Evolutionary conservation across 2,797 vertebrate genomes (phyloP), one percentile per base, ranked within the genome.

Genomic region (Tokudaia muenninki): DNA sequence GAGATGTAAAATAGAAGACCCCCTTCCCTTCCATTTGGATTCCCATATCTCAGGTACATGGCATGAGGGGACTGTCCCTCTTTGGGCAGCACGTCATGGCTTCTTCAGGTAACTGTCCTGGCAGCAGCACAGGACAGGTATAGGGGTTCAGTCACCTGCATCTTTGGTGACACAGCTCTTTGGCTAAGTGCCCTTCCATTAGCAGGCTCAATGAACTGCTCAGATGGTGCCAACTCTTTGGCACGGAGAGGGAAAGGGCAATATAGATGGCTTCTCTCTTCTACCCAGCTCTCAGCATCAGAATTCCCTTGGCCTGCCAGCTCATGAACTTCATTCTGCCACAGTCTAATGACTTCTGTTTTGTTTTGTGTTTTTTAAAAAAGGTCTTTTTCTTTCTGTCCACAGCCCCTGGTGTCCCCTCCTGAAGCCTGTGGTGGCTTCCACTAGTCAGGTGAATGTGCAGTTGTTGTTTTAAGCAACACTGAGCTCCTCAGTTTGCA

Each of bases 301-400:
- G 50, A 52, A 52, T 47, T 63, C 19, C 31, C 31, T 75, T 79
- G 59, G 44, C 22, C 16, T 65, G 31, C 31, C 47, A 13, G 11
- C 13, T 57, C 37, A n/a, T 13, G 0, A 1, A 26, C 11, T 29
- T 22, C 22, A 37, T 10, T 50, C 2, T n/a, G 0, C 0, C 13
- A 0, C 0, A 3, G 50, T 10, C 24, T 50, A 4, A 26, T 6
- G 1, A 2, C 4, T 26, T 44, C 31, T 47, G 37, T 41, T 34
- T 34, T 50, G 47, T 50, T 50, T 5, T 50, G 47, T 50, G 5
- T 50, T 50, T 50, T 50, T 6, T 5, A 50, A 50, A 50, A 26
- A 21, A 10, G 1, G 1, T 34, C 57, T 80, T n/a, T 67, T 1
- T 3, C 59, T 63, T 19, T 24, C 4, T 47, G 26, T 63, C n/a